Conservation (phyloP, 2,113 vertebrate genomes). For the Tor tambroides region DNA sequence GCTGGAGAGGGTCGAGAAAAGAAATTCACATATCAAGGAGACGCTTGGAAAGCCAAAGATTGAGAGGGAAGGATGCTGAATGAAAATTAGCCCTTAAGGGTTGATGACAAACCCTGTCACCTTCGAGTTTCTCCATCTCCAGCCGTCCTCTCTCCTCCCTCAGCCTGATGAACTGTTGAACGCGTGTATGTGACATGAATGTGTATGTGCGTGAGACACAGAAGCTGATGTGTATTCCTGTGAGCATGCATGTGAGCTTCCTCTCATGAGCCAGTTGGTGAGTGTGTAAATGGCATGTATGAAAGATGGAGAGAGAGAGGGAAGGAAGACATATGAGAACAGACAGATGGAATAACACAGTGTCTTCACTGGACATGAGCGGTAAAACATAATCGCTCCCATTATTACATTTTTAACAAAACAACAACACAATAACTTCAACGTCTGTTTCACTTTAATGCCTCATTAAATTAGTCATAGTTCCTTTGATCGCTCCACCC, state of each 20-base stretch:
- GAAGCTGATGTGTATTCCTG: constrained; percentile 31
- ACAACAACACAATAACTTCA: background rate
- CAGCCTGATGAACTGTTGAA: constrained; percentile 53
- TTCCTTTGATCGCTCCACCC: background rate
- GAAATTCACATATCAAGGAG: constrained; percentile 33
- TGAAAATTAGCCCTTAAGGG: constrained; percentile 55
- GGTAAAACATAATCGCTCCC: background rate
- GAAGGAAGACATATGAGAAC: background rate
- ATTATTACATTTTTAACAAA: background rate
- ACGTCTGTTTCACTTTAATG: too few relatives aligned
- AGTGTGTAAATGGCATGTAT: constrained; percentile 39
- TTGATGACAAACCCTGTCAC: constrained; percentile 63
- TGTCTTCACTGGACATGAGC: background rate
- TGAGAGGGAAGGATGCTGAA: background rate
- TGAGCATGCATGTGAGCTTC: background rate
- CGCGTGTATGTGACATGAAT: constrained; percentile 24
- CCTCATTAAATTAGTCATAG: background rate
- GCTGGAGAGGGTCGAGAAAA: constrained; percentile 47
- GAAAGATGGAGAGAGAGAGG: background rate
- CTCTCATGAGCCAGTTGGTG: constrained; percentile 29
- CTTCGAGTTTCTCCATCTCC: constrained; percentile 51
- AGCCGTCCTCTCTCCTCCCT: constrained; percentile 52
- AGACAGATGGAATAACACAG: constrained; percentile 51
- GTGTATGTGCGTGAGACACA: constrained; percentile 37
- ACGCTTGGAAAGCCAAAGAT: constrained; percentile 26